These are phyloP conservation scores for Hoplodrina blanda DNA, from an alignment of 2,888 invertebrate species.

Conservation along the genomic window DNA sequence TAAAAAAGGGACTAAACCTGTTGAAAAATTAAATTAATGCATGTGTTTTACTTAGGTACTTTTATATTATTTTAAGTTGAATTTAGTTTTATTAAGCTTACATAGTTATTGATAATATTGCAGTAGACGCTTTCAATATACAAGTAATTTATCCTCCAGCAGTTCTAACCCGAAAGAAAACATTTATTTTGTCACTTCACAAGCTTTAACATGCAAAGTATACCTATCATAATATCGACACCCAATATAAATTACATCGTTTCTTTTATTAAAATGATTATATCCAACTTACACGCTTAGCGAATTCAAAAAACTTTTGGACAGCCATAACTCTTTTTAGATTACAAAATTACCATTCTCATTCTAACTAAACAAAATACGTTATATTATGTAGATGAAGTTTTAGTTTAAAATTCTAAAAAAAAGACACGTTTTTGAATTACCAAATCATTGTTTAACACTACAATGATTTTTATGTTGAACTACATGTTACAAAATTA, in stretches of 20 bases:
- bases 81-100: constrained; percentile 18
- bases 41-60: constrained; percentile 2
- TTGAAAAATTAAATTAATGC: constrained; percentile 23
- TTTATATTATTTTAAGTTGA: background rate
- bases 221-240: constrained; percentile 14
- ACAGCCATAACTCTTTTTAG: no score
- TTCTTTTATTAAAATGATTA: background rate
- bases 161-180: constrained; percentile 74
- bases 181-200: background rate
- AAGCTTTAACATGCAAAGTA: background rate
- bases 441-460: no score
- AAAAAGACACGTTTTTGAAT: no score
- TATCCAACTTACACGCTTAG: background rate
- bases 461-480: no score
- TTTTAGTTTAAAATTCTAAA: no score
- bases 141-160: constrained; percentile 4
- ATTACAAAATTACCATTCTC: no score
- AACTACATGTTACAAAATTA: no score
- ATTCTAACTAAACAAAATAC: no score
- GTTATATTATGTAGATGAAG: no score
- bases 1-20: background rate
- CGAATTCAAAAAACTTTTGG: no score
- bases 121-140: constrained; percentile 18
- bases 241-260: background rate
- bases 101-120: background rate